phyloP scores from a whole-genome alignment of 1,140 invertebrate species.

The Choristoneura fumiferana region DNA sequence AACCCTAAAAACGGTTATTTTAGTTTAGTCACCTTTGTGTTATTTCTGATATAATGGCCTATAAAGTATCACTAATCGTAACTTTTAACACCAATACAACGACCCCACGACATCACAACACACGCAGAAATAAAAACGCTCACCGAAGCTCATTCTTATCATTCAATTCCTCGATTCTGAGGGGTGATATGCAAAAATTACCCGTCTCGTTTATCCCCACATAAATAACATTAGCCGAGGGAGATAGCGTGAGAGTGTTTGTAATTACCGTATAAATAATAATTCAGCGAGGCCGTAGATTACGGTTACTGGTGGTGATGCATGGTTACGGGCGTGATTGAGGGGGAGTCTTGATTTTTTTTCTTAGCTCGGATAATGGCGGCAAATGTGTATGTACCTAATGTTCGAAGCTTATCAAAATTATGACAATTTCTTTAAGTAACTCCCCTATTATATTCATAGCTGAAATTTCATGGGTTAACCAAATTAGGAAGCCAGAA shows the following conservation, averaged over 20 bases:
- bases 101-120: background rate
- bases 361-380: background rate
- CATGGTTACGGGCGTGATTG: slow-evolving; percentile 33
- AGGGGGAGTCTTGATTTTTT: background rate
- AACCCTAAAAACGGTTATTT: too few relatives aligned
- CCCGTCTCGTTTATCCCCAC: slow-evolving; percentile 64
- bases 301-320: slow-evolving; percentile 69
- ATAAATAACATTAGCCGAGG: slow-evolving; percentile 68
- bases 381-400: background rate
- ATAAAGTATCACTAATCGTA: too few relatives aligned
- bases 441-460: too few relatives aligned
- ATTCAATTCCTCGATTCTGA: slow-evolving; percentile 65
- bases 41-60: too few relatives aligned
- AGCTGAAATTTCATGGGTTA: too few relatives aligned
- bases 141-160: slow-evolving; percentile 51
- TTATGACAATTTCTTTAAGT: too few relatives aligned
- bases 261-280: slow-evolving; percentile 78
- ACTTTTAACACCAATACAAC: too few relatives aligned
- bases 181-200: slow-evolving; percentile 72
- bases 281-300: slow-evolving; percentile 66
- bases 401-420: too few relatives aligned
- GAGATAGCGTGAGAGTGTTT: slow-evolving; percentile 73
- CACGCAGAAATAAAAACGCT: slow-evolving; percentile 21
- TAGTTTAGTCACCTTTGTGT: too few relatives aligned
- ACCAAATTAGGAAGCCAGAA: too few relatives aligned